phyloP scores from a whole-genome alignment of 2,113 vertebrate species.

The Oophaga pumilio region DNA sequence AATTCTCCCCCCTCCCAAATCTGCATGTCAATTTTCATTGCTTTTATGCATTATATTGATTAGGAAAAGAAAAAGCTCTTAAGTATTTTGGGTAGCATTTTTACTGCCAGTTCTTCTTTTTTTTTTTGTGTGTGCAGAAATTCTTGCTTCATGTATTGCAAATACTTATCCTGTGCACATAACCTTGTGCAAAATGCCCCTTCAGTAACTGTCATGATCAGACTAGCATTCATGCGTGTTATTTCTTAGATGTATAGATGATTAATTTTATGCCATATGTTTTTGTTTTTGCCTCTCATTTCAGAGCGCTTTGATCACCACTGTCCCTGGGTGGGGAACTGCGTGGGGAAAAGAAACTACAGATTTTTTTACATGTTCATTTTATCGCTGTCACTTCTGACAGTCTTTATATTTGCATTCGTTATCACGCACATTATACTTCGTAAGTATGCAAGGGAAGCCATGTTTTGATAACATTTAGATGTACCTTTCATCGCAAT shows the following conservation, averaged over 20 bases:
- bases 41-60: no score
- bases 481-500: background rate
- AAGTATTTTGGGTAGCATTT: no score
- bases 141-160: no score
- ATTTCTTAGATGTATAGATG: conserved; percentile 52
- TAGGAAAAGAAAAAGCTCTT: no score
- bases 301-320: conserved; percentile 98
- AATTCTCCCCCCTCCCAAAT: no score
- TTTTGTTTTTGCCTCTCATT: conserved; percentile 76
- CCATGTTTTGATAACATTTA: conserved; percentile 65
- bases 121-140: no score
- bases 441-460: conserved; percentile 87
- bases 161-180: background rate
- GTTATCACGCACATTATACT: conserved; percentile 97
- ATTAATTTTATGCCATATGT: conserved; percentile 72
- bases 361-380: conserved; percentile 99
- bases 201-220: conserved; percentile 20
- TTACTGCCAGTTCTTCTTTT: no score
- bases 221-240: conserved; percentile 57
- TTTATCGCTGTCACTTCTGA: conserved; percentile 98
- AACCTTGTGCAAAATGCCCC: background rate
- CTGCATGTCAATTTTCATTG: no score
- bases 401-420: conserved; percentile 98
- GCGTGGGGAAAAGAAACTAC: conserved; percentile 99
- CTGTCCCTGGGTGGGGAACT: conserved; percentile 99